Evolutionary conservation across 2,113 vertebrate genomes (phyloP).

Genomic region (Microcebus tavaratra): DNA sequence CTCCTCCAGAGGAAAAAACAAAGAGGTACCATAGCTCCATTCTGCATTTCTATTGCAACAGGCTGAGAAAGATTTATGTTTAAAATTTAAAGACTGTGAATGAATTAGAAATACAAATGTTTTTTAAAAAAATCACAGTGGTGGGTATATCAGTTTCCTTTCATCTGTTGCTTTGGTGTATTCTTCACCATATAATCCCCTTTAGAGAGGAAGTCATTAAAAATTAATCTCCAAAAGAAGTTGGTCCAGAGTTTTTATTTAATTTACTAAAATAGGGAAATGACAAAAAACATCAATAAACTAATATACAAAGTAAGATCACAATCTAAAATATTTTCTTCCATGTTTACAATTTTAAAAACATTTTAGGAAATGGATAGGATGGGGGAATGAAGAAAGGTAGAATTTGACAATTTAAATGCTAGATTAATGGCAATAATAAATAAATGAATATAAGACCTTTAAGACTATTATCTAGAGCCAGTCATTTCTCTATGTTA

Average conservation of each 20-base stretch:
- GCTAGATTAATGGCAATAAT: background rate
- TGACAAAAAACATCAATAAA: background rate
- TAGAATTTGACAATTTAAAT: background rate
- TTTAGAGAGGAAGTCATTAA: background rate
- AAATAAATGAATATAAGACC: background rate
- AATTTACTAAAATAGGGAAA: conserved; percentile 18
- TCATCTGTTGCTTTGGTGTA: background rate
- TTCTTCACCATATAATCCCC: background rate
- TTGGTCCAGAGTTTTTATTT: background rate
- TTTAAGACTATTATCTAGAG: background rate
- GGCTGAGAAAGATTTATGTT: background rate
- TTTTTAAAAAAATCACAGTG: background rate
- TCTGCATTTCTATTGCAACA: conserved; percentile 1
- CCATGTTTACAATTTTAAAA: background rate
- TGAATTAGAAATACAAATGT: conserved; percentile 12
- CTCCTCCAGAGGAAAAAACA: background rate
- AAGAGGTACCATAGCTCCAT: background rate
- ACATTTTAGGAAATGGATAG: background rate
- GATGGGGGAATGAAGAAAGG: background rate
- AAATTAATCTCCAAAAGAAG: background rate
- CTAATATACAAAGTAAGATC: background rate
- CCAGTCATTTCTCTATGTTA: background rate
- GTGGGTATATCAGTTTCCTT: background rate
- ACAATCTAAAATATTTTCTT: background rate
- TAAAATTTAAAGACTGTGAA: background rate